Evolutionary conservation across 2,113 vertebrate species (phyloP).

Genomic region (Macquaria ambigua): DNA sequence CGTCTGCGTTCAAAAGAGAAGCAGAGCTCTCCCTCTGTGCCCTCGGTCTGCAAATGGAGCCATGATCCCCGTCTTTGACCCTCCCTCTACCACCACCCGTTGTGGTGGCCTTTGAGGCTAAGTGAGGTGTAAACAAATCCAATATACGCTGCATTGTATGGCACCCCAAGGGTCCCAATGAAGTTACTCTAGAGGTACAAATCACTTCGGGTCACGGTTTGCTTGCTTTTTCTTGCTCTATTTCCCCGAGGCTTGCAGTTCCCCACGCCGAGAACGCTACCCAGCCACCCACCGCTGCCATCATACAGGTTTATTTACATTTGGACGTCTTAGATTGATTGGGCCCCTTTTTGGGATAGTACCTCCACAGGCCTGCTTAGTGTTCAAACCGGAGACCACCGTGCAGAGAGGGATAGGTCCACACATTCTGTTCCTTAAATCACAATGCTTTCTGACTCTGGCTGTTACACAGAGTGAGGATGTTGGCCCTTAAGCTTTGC

Average conservation of each 20-base stretch:
- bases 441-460: conserved; percentile 26
- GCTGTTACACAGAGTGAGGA: conserved; percentile 10
- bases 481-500: conserved; percentile 20
- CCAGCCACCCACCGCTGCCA: conserved; percentile 66
- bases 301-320: conserved; percentile 80
- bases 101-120: conserved; percentile 78
- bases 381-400: conserved; percentile 76
- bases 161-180: conserved; percentile 71
- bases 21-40: conserved; percentile 46
- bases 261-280: conserved; percentile 21
- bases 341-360: conserved; percentile 62
- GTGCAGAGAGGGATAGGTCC: conserved; percentile 44
- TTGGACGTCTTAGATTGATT: conserved; percentile 75
- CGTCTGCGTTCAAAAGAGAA: conserved; percentile 56
- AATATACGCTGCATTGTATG: conserved; percentile 81
- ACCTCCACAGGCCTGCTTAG: conserved; percentile 72
- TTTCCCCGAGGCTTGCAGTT: conserved; percentile 54
- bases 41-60: conserved; percentile 77
- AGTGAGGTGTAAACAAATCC: conserved; percentile 86
- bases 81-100: conserved; percentile 77
- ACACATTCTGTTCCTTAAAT: conserved; percentile 45
- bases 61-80: conserved; percentile 73
- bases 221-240: conserved; percentile 76
- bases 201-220: conserved; percentile 79
- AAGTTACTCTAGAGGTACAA: conserved; percentile 79